phyloP scores from a whole-genome alignment of 23 tunicate genomes.

The Phallusia fumigata region DNA sequence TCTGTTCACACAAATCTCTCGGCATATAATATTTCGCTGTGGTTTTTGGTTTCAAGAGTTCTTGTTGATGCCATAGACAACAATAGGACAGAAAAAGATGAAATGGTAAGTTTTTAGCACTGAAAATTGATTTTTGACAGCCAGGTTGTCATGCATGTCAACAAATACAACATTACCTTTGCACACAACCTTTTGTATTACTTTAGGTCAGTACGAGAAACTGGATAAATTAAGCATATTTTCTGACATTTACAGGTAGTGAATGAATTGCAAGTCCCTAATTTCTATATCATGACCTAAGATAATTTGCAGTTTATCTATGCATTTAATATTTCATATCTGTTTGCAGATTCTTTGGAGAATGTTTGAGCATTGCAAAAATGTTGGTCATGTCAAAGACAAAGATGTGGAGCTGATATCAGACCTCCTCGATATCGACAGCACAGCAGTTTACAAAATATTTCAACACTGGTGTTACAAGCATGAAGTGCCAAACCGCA shows the following conservation, averaged over 20 bases:
- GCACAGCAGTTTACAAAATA: neutral
- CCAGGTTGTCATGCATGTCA: too few relatives aligned
- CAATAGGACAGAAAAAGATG: neutral
- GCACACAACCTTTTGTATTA: too few relatives aligned
- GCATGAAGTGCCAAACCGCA: neutral
- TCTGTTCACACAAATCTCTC: neutral
- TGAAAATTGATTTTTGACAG: too few relatives aligned
- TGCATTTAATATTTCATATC: too few relatives aligned
- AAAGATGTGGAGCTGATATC: neutral
- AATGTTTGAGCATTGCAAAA: neutral
- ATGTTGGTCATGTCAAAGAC: neutral
- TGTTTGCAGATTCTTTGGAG: slow-evolving; percentile 1
- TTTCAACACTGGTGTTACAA: neutral
- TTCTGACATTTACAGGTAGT: too few relatives aligned
- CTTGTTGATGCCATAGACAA: neutral
- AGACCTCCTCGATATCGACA: neutral
- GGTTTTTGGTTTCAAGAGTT: neutral
- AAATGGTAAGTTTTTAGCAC: neutral
- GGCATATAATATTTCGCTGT: neutral
- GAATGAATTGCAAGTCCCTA: too few relatives aligned
- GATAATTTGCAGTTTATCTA: too few relatives aligned
- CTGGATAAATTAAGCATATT: too few relatives aligned
- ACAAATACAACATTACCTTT: too few relatives aligned
- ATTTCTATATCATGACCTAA: too few relatives aligned
- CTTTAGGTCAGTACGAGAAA: too few relatives aligned